Conservation (phyloP, 2,113 vertebrate species). For the Condylura cristata region DNA sequence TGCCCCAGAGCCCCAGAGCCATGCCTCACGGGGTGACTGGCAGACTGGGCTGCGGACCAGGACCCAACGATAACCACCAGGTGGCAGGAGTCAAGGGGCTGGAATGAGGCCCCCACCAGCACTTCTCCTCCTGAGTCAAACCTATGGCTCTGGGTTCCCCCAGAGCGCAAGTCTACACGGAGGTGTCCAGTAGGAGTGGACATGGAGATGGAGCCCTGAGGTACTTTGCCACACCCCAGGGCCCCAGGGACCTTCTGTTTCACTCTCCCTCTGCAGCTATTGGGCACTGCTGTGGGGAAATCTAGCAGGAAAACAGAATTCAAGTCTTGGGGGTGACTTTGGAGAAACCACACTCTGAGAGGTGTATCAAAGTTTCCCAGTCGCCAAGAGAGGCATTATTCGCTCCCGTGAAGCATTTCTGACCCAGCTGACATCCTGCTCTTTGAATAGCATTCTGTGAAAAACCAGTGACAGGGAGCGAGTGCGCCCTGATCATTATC, state of each 20-base stretch:
- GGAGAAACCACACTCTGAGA: background rate
- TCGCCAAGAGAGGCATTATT: background rate
- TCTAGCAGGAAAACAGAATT: background rate
- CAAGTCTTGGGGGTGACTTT: background rate
- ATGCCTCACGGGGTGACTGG: background rate
- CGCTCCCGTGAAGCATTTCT: background rate
- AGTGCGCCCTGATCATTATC: background rate
- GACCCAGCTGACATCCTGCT: background rate
- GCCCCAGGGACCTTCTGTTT: background rate
- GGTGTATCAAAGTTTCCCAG: background rate
- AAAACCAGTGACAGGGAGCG: background rate
- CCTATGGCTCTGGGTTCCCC: background rate
- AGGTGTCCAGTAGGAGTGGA: background rate
- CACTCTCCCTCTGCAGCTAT: background rate
- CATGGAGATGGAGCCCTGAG: background rate
- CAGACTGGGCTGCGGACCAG: background rate
- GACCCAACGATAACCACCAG: background rate
- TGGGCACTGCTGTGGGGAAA: background rate
- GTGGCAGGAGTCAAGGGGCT: accelerated
- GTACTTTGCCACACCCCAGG: background rate
- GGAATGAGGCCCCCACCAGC: background rate
- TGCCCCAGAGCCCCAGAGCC: background rate
- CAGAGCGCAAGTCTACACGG: background rate
- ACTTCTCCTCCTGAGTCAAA: background rate
- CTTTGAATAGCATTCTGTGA: conserved; percentile 12